Evolutionary conservation across 2,888 invertebrate species (phyloP).

Genomic region (Alloplasta piceator): DNA sequence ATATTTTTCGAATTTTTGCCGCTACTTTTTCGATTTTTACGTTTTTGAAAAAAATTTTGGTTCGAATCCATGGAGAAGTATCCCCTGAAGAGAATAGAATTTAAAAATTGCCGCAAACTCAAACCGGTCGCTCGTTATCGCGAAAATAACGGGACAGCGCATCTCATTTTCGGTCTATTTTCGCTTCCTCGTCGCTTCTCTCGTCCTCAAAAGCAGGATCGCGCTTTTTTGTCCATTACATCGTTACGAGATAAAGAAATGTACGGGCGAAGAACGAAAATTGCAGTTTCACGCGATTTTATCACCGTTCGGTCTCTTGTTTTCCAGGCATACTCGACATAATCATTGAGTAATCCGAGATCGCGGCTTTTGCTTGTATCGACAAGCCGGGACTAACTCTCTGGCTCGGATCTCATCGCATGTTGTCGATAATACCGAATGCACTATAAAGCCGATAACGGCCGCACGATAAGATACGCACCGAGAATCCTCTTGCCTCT

Average conservation of each 20-base stretch:
- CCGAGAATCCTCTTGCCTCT: not conserved
- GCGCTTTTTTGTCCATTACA: not conserved
- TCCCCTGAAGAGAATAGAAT: too few species aligned
- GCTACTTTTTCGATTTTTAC: too few species aligned
- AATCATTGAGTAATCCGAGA: slow-evolving; percentile 52
- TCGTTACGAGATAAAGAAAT: slow-evolving; percentile 35
- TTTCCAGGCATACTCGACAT: not conserved
- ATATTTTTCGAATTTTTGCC: too few species aligned
- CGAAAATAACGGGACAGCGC: too few species aligned
- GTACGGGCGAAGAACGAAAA: slow-evolving; percentile 10
- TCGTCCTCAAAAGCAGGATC: too few species aligned
- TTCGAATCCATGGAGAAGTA: too few species aligned
- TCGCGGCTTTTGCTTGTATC: too few species aligned
- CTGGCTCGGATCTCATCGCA: slow-evolving; percentile 27
- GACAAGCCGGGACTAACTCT: slow-evolving; percentile 6
- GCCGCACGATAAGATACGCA: slow-evolving; percentile 54
- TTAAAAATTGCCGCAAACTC: too few species aligned
- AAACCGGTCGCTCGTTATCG: too few species aligned
- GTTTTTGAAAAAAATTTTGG: too few species aligned
- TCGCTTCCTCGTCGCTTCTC: too few species aligned
- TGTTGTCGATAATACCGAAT: slow-evolving; percentile 27
- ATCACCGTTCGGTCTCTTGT: slow-evolving; percentile 23
- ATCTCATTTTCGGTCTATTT: too few species aligned
- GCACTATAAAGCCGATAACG: slow-evolving; percentile 53
- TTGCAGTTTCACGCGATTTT: slow-evolving; percentile 27